Percentiles rank a stretch among this genome's conserved stretches.
phyloP scores from a whole-genome alignment of 2,888 invertebrate genomes.

The Mallateleia sp. region DNA sequence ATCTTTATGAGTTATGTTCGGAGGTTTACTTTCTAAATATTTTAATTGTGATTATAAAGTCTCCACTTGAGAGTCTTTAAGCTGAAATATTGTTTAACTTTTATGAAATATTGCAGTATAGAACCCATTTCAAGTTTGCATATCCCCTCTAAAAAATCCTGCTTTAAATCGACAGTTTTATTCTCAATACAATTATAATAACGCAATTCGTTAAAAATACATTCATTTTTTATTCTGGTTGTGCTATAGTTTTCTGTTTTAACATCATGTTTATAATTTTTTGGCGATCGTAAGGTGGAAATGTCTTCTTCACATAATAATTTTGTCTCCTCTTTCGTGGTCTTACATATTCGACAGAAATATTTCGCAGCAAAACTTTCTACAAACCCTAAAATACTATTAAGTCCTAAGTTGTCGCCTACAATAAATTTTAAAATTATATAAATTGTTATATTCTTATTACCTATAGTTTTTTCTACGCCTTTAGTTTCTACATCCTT shows the following conservation, averaged over 20 bases:
- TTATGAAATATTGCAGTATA: slow-evolving; percentile 27
- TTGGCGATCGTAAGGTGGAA: not conserved
- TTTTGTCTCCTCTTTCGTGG: not conserved
- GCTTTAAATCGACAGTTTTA: slow-evolving; percentile 51
- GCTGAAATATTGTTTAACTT: slow-evolving; percentile 40
- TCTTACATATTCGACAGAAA: slow-evolving; percentile 61
- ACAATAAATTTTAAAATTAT: slow-evolving; percentile 68
- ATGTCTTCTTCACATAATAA: not conserved
- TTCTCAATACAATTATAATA: slow-evolving; percentile 52
- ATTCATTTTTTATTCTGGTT: slow-evolving; percentile 29
- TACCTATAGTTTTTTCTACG: slow-evolving; percentile 41
- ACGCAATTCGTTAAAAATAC: slow-evolving; percentile 37
- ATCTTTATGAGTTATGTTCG: slow-evolving; percentile 22
- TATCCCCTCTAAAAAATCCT: slow-evolving; percentile 59
- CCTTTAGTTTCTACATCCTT: slow-evolving; percentile 67
- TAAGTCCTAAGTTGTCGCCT: slow-evolving; percentile 70
- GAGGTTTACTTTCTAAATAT: slow-evolving; percentile 35
- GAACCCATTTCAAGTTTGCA: slow-evolving; percentile 35
- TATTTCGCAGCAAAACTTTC: slow-evolving; percentile 57
- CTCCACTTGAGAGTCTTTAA: slow-evolving; percentile 61
- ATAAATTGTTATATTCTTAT: slow-evolving; percentile 28
- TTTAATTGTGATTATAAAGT: slow-evolving; percentile 44
- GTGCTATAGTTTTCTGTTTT: not conserved
- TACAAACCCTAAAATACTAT: slow-evolving; percentile 61
- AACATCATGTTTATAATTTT: slow-evolving; percentile 20